Percentiles rank a stretch among this genome's conserved stretches.
Conservation (phyloP, 2,113 vertebrate species). For the Paramormyrops kingsleyae region DNA sequence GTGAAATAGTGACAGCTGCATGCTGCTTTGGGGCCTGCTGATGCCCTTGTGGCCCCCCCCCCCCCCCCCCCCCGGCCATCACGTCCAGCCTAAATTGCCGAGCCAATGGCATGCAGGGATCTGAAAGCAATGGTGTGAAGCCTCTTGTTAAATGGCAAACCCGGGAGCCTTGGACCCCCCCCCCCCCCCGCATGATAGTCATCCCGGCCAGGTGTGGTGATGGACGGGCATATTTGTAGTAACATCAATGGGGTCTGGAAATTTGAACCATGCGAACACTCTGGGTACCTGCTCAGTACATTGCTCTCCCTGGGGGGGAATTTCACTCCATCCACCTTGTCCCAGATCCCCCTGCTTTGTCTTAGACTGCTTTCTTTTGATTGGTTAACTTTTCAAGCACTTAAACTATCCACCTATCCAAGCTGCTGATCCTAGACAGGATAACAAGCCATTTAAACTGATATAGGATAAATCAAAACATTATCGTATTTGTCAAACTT, state of each 20-base stretch:
- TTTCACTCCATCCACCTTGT: not conserved
- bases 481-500: not conserved
- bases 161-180: not conserved
- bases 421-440: not conserved
- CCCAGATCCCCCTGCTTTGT: not conserved
- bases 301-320: not conserved
- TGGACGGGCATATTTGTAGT: not conserved
- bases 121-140: not conserved
- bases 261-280: not conserved
- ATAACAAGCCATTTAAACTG: not conserved
- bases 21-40: slow-evolving; percentile 31
- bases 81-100: not conserved
- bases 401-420: not conserved
- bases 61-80: not conserved
- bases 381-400: not conserved
- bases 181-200: not conserved
- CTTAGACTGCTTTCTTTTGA: not conserved
- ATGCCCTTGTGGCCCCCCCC: not conserved
- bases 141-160: not conserved
- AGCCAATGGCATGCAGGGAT: not conserved
- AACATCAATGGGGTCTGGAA: not conserved
- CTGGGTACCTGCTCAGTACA: not conserved
- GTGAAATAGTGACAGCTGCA: slow-evolving; percentile 35
- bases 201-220: not conserved
- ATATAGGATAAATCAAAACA: not conserved